Percentiles rank a stretch among this genome's conserved stretches.
phyloP scores from a whole-genome alignment of 2,797 vertebrate species.

The Acridotheres tristis region DNA sequence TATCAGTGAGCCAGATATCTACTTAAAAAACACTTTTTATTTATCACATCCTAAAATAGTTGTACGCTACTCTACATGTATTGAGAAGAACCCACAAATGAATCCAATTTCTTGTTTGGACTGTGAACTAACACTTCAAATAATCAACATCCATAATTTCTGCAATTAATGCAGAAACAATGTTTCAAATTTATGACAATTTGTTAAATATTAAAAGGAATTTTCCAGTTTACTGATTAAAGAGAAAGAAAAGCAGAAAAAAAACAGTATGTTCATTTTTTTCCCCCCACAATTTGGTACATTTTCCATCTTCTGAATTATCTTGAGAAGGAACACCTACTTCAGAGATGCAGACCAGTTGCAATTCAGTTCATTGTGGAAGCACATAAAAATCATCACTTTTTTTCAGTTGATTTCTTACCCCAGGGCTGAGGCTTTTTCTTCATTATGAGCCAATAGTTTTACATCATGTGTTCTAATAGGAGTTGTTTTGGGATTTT shows the following conservation, averaged over 20 bases:
- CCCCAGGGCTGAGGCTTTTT: background rate
- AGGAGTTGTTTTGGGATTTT: background rate
- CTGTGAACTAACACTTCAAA: background rate
- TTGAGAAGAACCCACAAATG: background rate
- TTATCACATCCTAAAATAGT: background rate
- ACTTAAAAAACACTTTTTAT: background rate
- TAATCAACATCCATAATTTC: background rate
- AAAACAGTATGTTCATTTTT: rapidly evolving
- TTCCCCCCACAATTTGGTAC: background rate
- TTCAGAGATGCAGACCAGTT: background rate
- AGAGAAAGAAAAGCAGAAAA: background rate
- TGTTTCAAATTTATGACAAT: background rate
- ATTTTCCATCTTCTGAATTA: background rate
- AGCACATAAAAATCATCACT: background rate
- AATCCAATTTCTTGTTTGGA: background rate
- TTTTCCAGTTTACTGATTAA: background rate
- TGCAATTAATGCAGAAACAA: background rate
- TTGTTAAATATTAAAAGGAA: background rate
- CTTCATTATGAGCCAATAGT: background rate
- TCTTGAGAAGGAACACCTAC: background rate
- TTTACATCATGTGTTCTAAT: conserved; percentile 23
- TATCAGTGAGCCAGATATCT: background rate
- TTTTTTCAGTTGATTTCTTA: background rate
- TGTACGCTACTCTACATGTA: background rate
- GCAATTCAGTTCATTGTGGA: background rate